Conservation (phyloP, 2,888 invertebrate species). For the Andrena flavipes region DNA sequence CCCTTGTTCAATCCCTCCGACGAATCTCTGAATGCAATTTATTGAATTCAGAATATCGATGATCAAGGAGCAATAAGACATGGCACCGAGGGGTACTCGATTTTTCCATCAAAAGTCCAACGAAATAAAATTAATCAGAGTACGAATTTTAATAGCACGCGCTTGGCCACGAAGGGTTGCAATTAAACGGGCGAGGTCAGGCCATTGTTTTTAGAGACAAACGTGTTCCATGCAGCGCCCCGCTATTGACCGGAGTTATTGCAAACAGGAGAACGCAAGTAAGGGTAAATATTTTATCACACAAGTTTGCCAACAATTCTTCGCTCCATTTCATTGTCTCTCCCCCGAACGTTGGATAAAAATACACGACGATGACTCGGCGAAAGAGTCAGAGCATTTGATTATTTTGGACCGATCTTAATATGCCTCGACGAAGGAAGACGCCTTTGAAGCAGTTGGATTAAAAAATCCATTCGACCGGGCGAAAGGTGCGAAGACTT, state of each 20-base stretch:
- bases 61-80: background rate
- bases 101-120: background rate
- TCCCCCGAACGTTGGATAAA: background rate
- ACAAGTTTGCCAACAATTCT: background rate
- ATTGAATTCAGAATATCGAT: background rate
- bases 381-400: too few species aligned
- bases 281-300: conserved; percentile 16
- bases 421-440: background rate
- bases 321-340: background rate
- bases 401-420: background rate
- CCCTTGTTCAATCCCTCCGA: background rate
- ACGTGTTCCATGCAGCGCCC: background rate
- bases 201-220: background rate
- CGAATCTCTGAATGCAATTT: background rate
- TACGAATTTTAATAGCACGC: too few species aligned
- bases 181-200: background rate
- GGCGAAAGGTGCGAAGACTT: conserved; percentile 17
- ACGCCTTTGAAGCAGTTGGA: background rate
- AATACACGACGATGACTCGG: too few species aligned
- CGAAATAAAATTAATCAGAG: background rate
- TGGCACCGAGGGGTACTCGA: background rate
- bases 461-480: background rate
- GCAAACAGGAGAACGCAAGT: background rate
- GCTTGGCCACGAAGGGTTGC: too few species aligned
- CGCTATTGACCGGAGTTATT: background rate